These are phyloP conservation scores for Ptiloglossa arizonensis DNA, from an alignment of 1,140 invertebrate genomes.

Conservation along the genomic window DNA sequence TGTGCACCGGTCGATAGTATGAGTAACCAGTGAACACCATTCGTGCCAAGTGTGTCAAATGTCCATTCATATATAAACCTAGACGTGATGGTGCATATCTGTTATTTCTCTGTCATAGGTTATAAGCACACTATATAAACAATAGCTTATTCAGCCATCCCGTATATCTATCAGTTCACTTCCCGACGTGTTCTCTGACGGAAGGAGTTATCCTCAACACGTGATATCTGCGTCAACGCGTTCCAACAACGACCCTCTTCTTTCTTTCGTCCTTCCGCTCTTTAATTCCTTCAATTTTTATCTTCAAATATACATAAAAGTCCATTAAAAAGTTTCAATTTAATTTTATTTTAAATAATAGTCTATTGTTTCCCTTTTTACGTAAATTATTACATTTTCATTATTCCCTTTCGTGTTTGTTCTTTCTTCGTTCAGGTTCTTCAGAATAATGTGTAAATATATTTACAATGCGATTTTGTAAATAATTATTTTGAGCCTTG, in stretches of 20 bases:
- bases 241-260: neutral
- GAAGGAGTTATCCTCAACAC: neutral
- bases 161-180: constrained; percentile 45
- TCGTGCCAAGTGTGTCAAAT: constrained; percentile 54
- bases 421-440: neutral
- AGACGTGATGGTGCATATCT: constrained; percentile 38
- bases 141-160: constrained; percentile 40
- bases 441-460: neutral
- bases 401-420: neutral
- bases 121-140: constrained; percentile 54
- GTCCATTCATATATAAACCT: constrained; percentile 8
- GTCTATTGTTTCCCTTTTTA: neutral
- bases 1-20: constrained; percentile 37
- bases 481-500: neutral
- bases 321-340: too few species aligned
- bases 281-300: neutral
- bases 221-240: neutral
- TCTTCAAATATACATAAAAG: too few species aligned
- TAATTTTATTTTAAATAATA: neutral
- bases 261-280: neutral
- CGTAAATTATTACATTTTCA: neutral
- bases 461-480: neutral
- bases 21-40: constrained; percentile 5
- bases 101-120: constrained; percentile 58
- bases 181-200: constrained; percentile 26